Base-by-base conservation (phyloP, 2,113 vertebrate genomes). In the Hystrix brachyura region DNA sequence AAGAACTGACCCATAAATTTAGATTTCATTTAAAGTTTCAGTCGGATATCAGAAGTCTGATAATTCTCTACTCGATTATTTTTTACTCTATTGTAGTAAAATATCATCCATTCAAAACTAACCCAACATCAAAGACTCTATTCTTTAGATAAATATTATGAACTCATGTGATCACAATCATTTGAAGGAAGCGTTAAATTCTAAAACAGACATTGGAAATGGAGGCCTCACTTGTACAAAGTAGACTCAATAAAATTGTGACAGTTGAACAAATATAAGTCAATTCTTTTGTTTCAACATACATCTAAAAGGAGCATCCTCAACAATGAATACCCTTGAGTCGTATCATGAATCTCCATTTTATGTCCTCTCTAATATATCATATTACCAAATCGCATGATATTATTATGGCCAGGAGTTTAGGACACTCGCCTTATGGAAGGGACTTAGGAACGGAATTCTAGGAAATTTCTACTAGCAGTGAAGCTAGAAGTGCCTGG, bases 1-100 rank as follows among this genome's bases (percentile, higher is more conserved):
- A 76, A 95, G 27, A 71, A 94, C 81, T 91, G 46, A 87, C 19
- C 4, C 25, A 48, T 89, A 48, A 87, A 8, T 9, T 65, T 95
- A 76, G 19, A n/a, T 91, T 91, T 91, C 62, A 86, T 82, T 94
- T 90, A 67, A 51, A 51, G 0, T 88, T 88, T 94, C 53, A 87
- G 34, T 78, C 17, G 79, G 21, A 55, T 72, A 3, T 72, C 89
- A 91, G 6, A 93, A 38, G 8, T 1, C 21, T 88, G 43, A 82
- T 27, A 79, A 74, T 57, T 3, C 17, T 88, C 11, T 74, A 59
- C 19, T 93, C 89, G 29, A 92, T 95, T 87, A 59, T 51, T 82
- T 95, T 88, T 74, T 83, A 32, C 60, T 95, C 32, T 17, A 60
- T 43, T 57, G 25, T 18, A 46, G 5, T 85, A 51, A 86, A 88